These are phyloP conservation scores for Drosophila malerkotliana DNA, from an alignment of 1,140 invertebrate species.

Conservation along the genomic window DNA sequence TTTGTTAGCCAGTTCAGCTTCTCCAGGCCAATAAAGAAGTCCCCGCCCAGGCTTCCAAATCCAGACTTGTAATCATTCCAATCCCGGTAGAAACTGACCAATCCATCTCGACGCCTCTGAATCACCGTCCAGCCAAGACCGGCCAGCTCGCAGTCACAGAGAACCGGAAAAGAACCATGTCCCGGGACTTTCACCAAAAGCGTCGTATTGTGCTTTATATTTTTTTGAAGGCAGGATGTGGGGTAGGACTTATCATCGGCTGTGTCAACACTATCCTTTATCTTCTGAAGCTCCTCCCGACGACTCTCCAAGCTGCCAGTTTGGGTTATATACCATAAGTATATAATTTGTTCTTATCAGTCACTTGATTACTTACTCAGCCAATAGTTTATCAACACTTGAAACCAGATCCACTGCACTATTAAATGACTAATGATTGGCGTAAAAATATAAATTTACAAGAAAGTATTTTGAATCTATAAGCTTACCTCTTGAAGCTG, in stretches of 20 bases:
- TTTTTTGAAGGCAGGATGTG: slow-evolving; percentile 2
- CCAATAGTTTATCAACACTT: slow-evolving; percentile 19
- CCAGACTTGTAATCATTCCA: slow-evolving; percentile 87
- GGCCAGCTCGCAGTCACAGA: slow-evolving; percentile 83
- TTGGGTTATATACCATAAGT: background rate
- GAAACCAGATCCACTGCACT: background rate
- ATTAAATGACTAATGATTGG: background rate
- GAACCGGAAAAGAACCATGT: slow-evolving; percentile 1
- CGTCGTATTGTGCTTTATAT: background rate
- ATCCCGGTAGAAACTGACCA: slow-evolving; percentile 86
- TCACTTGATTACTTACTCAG: slow-evolving; percentile 18
- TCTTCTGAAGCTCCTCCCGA: slow-evolving; percentile 6
- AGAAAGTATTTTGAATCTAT: no score
- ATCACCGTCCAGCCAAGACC: slow-evolving; percentile 85
- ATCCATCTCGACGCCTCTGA: slow-evolving; percentile 86
- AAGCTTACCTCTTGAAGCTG: slow-evolving; percentile 14
- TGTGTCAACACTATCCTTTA: background rate
- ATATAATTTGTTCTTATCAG: background rate
- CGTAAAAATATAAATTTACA: background rate
- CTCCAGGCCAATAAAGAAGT: slow-evolving; percentile 87
- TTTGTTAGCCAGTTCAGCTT: slow-evolving; percentile 83
- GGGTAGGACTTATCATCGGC: background rate
- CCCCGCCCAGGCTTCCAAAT: slow-evolving; percentile 86
- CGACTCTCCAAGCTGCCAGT: slow-evolving; percentile 11
- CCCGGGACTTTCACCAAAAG: slow-evolving; percentile 23